A percentile compares a stretch with the other conserved stretches of the same genome.
Conservation (phyloP, 1,140 invertebrate genomes). For the Ylistrum balloti region DNA sequence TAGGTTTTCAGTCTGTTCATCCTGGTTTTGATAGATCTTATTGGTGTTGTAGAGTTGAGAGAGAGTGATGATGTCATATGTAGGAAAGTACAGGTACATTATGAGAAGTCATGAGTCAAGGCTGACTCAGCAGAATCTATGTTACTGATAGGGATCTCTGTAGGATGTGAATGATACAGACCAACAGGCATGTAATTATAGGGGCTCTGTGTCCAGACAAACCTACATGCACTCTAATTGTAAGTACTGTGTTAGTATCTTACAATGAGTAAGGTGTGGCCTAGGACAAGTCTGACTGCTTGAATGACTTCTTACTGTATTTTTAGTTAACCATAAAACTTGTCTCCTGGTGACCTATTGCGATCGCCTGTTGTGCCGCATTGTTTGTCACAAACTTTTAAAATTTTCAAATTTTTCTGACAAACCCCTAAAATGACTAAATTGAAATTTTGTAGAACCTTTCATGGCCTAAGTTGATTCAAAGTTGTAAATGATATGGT, state of each 20-base stretch:
- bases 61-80: neutral
- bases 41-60: neutral
- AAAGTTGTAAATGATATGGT: too few relatives aligned
- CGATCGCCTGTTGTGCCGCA: too few relatives aligned
- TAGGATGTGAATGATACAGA: too few relatives aligned
- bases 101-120: neutral
- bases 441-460: too few relatives aligned
- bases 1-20: neutral
- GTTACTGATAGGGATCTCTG: neutral
- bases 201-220: neutral
- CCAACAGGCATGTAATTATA: constrained; percentile 31
- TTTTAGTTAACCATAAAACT: too few relatives aligned
- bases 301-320: too few relatives aligned
- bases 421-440: too few relatives aligned
- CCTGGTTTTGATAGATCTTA: neutral
- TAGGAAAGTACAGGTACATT: neutral
- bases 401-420: too few relatives aligned
- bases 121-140: constrained; percentile 3
- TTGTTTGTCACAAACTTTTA: too few relatives aligned
- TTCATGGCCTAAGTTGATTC: too few relatives aligned
- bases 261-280: neutral
- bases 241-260: neutral
- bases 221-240: neutral
- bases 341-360: too few relatives aligned
- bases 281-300: neutral